These are phyloP conservation scores for Cephalopachus bancanus DNA, from an alignment of 2,797 vertebrate species.

Conservation along the genomic window DNA sequence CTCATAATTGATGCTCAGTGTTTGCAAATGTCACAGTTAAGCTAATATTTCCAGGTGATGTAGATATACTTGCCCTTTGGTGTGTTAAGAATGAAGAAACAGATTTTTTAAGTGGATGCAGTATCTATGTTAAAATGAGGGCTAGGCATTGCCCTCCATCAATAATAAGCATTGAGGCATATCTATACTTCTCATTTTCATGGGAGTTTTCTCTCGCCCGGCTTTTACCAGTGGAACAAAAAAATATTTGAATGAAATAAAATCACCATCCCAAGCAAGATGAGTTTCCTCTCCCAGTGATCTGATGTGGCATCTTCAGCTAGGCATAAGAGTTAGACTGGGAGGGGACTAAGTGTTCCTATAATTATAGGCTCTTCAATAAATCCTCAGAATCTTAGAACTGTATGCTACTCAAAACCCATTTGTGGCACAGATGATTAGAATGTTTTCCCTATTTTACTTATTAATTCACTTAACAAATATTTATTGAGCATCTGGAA, in stretches of 20 bases:
- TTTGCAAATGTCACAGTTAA: constrained; percentile 51
- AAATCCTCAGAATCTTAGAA: constrained; percentile 1
- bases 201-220: not conserved
- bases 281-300: constrained; percentile 30
- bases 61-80: not conserved
- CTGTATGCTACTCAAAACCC: not conserved
- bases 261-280: not conserved
- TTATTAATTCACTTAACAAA: not conserved
- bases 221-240: not conserved
- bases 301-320: not conserved
- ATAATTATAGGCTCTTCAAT: not conserved
- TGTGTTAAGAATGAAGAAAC: constrained; percentile 46
- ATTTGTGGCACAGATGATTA: not conserved
- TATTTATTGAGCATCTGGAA: not conserved
- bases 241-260: constrained; percentile 21
- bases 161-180: not conserved
- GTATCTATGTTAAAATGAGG: not conserved
- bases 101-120: not conserved
- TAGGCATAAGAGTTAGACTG: not conserved
- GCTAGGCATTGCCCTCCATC: not conserved
- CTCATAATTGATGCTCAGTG: not conserved
- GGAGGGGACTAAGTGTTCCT: not conserved
- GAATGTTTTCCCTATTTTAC: not conserved
- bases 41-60: not conserved
- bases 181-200: not conserved